Evolutionary conservation across 2,888 invertebrate species (phyloP).

Genomic region (Drosophila suboccidentalis): DNA sequence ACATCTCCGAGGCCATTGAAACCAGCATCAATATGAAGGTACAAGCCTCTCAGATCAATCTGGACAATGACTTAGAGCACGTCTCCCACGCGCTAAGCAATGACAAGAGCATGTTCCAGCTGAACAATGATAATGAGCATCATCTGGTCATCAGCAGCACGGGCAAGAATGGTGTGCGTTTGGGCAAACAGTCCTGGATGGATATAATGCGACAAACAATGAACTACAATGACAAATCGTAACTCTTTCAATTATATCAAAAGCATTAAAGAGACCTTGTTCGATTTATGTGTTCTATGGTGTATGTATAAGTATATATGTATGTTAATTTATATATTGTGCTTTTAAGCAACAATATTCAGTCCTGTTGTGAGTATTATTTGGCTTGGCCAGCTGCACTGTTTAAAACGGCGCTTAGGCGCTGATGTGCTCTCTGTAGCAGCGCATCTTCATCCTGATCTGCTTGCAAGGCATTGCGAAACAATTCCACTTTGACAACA

Average conservation of each 20-base stretch:
- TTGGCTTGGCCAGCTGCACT: conserved; percentile 66
- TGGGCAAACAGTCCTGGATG: conserved; percentile 85
- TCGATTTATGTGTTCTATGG: conserved; percentile 10
- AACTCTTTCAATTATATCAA: neutral
- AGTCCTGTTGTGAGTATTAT: conserved; percentile 68
- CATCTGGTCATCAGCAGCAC: conserved; percentile 65
- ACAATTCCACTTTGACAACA: conserved; percentile 39
- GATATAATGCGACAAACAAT: conserved; percentile 72
- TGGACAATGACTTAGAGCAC: conserved; percentile 77
- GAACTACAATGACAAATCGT: conserved; percentile 24
- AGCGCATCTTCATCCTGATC: conserved; percentile 59
- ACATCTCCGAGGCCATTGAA: conserved; percentile 84
- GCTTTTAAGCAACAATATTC: conserved; percentile 65
- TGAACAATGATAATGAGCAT: conserved; percentile 67
- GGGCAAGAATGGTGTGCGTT: conserved; percentile 69
- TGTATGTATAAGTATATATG: conserved; percentile 27
- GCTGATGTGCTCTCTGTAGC: conserved; percentile 55
- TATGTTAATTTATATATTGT: conserved; percentile 34
- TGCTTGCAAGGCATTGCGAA: conserved; percentile 49
- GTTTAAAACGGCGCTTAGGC: conserved; percentile 44
- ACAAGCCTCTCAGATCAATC: conserved; percentile 66
- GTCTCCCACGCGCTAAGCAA: conserved; percentile 71
- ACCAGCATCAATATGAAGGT: conserved; percentile 76
- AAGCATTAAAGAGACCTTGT: neutral
- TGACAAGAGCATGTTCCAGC: conserved; percentile 72